Evolutionary conservation across 2,113 vertebrate genomes (phyloP), one percentile per base, ranked within the genome.

Genomic region (Passerina amoena): DNA sequence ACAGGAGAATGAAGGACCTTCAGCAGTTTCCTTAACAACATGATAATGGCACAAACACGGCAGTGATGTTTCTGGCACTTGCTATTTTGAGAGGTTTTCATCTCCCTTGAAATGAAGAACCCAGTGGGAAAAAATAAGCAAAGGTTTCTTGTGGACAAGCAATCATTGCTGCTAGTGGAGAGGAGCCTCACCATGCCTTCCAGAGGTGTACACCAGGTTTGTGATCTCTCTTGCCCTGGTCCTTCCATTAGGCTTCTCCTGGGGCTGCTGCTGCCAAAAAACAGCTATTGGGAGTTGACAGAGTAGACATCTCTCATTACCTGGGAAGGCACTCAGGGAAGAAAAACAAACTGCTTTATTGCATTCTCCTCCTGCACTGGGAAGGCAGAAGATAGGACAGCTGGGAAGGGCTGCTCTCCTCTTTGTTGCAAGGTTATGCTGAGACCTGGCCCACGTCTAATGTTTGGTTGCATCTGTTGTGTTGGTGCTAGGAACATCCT

Each of bases 11-110:
- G 21, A 92, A 90, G n/a, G 37, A 73, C 42, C 38, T 50, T 78
- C 47, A 59, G 38, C 54, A 81, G 72, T 94, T 92, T 85, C 65
- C 57, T 84, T 89, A 91, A 94, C 80, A 82, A 86, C 66, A 47
- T 5, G 35, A 65, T 76, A 90, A 91, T 16, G n/a, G 42, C 59
- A 66, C 14, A 89, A 94, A 81, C 33, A 78, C 0, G 0, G 33
- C 37, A 78, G 47, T 10, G 30, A 82, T 71, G 57, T 44, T 94
- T 94, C 87, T 82, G 38, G 37, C 20, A 42, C 35, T 85, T 82
- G 18, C 6, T 90, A 21, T 92, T 90, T 88, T 80, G 53, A 82
- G 38, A 85, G 33, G 25, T 53, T 79, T 92, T 44, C 19, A 20
- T 78, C 37, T 56, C 33, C 60, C 4, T 50, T 63, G 50, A 61